Evolutionary conservation across 2,113 vertebrate species (phyloP), one percentile per base, ranked within the genome.

Genomic region (Triplophysa rosa): DNA sequence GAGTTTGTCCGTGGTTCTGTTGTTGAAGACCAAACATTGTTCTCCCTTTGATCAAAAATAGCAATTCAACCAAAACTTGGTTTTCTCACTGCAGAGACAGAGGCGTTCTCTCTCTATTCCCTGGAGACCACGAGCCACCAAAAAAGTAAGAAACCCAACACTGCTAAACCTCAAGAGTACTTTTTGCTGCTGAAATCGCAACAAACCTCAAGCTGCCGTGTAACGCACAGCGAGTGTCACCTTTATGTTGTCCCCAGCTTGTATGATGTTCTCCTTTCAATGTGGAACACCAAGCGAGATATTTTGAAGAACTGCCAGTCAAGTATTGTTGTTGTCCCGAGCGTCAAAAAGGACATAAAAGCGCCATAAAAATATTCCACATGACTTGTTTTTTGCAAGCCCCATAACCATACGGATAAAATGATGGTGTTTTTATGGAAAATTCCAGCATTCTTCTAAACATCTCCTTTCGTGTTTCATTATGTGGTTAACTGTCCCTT

Each of bases 21-120:
- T 40, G 52, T 71, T 19, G 37, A 65, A 9, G 16, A 17, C 11
- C 47, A 42, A 23, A 24, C 14, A 42, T 23, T 65, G 47, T 54
- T 54, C 19, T 66, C 45, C 14, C 14, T 49, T 77, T 61, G 14
- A 24, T 33, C 47, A 29, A 24, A 45, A 59, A 69, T 24, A 33
- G 40, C 26, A 54, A 62, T 29, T 78, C 83, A 79, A 78, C 80
- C 86, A 87, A 84, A 37, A 62, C 69, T 83, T 79, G 86, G 86
- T 88, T 91, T 85, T 93, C 82, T 93, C 83, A 87, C 89, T 90
- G 90, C 92, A 92, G 91, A 92, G 66, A 82, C 76, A 5, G 74
- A 84, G 29, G 81, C 79, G 80, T 80, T 61, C 86, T 72, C 8
- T 88, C 67, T 12, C 74, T 86, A 86, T 88, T 78, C 88, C 83